Percentiles rank a stretch among this genome's conserved stretches.
phyloP scores from a whole-genome alignment of 2,888 invertebrate genomes.

The Adelognathus sp. region DNA sequence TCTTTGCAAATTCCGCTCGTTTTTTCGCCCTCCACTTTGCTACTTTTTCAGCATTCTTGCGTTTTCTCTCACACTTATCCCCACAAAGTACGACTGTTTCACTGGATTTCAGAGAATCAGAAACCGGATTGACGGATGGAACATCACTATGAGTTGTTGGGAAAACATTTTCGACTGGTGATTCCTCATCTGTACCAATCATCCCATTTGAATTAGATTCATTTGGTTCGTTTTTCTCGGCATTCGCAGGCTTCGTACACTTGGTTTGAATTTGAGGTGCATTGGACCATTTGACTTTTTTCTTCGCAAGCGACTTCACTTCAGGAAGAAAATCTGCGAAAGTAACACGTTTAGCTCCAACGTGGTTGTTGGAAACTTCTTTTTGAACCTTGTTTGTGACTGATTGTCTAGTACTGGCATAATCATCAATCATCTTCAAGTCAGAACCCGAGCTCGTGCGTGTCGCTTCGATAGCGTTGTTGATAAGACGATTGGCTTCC shows the following conservation, averaged over 20 bases:
- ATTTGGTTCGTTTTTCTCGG: no score
- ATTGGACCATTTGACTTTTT: not conserved
- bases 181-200: not conserved
- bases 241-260: no score
- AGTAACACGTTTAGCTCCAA: not conserved
- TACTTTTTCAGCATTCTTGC: no score
- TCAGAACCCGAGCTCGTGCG: not conserved
- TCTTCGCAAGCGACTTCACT: no score
- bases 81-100: not conserved
- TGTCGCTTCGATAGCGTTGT: no score
- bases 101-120: not conserved
- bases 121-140: not conserved
- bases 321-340: not conserved
- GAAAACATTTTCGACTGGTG: not conserved
- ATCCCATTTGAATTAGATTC: no score
- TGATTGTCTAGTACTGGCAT: not conserved
- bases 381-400: not conserved
- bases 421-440: not conserved
- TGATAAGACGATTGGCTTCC: not conserved
- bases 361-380: not conserved
- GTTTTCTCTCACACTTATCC: not conserved
- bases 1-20: no score
- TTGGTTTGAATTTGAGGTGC: not conserved
- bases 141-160: not conserved
- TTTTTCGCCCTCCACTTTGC: no score